Evolutionary conservation across 2,797 vertebrate species (phyloP).

Genomic region (Cuculus canorus): DNA sequence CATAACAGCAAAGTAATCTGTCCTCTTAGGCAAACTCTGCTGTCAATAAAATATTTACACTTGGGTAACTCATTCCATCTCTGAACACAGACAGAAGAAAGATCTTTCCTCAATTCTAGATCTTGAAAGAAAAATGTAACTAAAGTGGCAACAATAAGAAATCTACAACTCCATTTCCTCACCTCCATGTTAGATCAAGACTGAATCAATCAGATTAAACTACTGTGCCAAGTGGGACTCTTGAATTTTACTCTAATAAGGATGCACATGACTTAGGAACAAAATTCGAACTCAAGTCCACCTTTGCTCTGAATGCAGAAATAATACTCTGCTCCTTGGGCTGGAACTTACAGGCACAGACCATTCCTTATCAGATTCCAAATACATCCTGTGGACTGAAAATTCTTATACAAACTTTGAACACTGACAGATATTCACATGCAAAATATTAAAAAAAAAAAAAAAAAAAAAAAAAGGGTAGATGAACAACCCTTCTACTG

Average conservation of each 20-base stretch:
- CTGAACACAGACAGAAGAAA: not conserved
- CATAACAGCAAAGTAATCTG: not conserved
- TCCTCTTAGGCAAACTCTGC: not conserved
- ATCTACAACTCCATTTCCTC: not conserved
- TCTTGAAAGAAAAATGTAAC: not conserved
- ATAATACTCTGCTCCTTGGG: not conserved
- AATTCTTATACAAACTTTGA: not conserved
- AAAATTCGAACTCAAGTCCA: not conserved
- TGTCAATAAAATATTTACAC: not conserved
- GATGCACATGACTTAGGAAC: not conserved
- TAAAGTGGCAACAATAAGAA: not conserved
- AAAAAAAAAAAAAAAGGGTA: not conserved
- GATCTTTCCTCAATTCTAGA: not conserved
- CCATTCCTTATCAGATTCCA: not conserved
- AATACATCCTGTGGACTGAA: not conserved
- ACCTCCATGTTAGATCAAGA: not conserved
- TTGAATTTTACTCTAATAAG: not conserved
- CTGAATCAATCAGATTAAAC: not conserved
- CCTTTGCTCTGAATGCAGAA: not conserved
- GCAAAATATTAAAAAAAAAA: not conserved
- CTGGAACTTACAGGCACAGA: not conserved
- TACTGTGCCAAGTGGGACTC: not conserved
- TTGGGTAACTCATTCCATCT: not conserved
- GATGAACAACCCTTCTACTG: not conserved
- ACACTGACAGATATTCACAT: not conserved